Evolutionary conservation across 2,888 invertebrate genomes (phyloP).

Genomic region (Seira sanloemensis): DNA sequence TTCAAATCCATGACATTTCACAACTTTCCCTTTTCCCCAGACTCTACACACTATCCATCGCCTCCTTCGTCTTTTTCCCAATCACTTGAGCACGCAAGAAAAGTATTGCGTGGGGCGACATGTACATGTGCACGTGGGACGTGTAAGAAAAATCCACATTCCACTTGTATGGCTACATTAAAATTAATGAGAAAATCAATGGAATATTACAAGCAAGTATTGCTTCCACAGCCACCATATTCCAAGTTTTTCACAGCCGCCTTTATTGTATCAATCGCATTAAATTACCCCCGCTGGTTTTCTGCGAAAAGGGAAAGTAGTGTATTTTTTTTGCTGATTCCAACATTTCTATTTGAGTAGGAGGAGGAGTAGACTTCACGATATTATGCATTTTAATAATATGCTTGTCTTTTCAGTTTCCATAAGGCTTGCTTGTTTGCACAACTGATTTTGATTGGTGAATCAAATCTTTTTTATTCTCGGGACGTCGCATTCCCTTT

Average conservation of each 20-base stretch:
- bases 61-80: background rate
- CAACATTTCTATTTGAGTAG: constrained; percentile 5
- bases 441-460: background rate
- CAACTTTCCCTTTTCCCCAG: background rate
- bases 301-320: background rate
- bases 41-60: background rate
- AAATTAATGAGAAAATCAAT: constrained; percentile 47
- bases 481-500: too few relatives aligned
- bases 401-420: background rate
- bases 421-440: background rate
- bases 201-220: constrained; percentile 9
- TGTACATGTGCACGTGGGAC: background rate
- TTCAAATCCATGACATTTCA: background rate
- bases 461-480: background rate
- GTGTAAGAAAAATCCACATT: constrained; percentile 2
- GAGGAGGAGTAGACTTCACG: background rate
- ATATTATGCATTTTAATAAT: background rate
- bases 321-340: background rate
- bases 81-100: constrained; percentile 12
- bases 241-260: background rate
- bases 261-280: background rate
- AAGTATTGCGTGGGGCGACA: background rate
- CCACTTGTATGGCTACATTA: constrained; percentile 34
- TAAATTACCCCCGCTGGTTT: background rate
- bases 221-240: background rate